Percentiles rank a stretch among this genome's conserved stretches.
These are phyloP conservation scores for Drosophila cracens DNA, from an alignment of 2,888 invertebrate genomes.

Conservation along the genomic window DNA sequence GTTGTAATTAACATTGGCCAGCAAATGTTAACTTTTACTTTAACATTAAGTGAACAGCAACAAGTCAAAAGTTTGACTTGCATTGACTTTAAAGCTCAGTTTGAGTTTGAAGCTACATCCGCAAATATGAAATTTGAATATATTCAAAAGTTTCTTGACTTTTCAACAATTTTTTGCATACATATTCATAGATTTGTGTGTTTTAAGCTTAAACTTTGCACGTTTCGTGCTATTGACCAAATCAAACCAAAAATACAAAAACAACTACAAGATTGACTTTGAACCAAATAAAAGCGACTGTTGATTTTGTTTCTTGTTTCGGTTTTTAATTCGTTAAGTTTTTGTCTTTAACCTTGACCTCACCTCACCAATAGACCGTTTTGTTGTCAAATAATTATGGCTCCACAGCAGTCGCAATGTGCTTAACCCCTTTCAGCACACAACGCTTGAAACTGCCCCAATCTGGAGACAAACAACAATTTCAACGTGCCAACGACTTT, in stretches of 20 bases:
- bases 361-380: background rate
- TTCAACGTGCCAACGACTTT: constrained; percentile 34
- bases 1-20: background rate
- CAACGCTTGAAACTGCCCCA: constrained; percentile 12
- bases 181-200: background rate
- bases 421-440: background rate
- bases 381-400: background rate
- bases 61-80: background rate
- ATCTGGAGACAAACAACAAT: background rate
- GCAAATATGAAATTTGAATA: constrained; percentile 6
- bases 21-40: background rate
- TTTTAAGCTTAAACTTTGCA: constrained; percentile 35
- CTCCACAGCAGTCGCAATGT: background rate
- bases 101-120: background rate
- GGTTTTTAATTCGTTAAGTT: constrained; percentile 9
- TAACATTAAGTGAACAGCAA: background rate
- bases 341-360: constrained; percentile 4
- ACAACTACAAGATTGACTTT: constrained; percentile 34
- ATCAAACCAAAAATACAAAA: constrained; percentile 1
- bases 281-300: constrained; percentile 39
- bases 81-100: background rate
- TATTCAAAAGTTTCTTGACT: constrained; percentile 7
- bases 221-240: constrained; percentile 28
- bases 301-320: constrained; percentile 5
- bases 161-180: background rate